Evolutionary conservation across 2,888 invertebrate species (phyloP).

Genomic region (Psylliodes chrysocephalus): DNA sequence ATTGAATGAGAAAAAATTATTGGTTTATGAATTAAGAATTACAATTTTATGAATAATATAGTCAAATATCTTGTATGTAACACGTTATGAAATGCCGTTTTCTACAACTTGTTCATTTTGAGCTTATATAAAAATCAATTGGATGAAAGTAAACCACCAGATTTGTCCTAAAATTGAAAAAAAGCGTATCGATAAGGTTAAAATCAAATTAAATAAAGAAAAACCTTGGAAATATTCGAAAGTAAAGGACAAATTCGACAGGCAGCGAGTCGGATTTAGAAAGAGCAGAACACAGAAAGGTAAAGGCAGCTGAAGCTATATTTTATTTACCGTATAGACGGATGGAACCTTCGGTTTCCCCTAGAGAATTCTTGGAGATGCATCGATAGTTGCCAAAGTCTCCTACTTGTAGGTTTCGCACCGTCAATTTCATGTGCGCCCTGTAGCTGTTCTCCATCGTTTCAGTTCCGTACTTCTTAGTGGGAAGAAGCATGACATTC

Average conservation of each 20-base stretch:
- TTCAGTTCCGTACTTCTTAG: constrained; percentile 87
- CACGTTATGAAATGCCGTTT: no score
- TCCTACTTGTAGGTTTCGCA: constrained; percentile 81
- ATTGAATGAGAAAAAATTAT: no score
- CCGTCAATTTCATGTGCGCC: constrained; percentile 89
- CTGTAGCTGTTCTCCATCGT: constrained; percentile 88
- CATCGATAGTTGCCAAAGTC: constrained; percentile 94
- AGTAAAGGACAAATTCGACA: constrained; percentile 20
- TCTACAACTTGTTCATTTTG: no score
- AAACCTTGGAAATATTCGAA: constrained; percentile 4
- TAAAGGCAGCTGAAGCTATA: constrained; percentile 45
- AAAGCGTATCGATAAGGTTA: no score
- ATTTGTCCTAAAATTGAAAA: no score
- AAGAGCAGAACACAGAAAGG: background rate
- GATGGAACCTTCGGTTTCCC: constrained; percentile 93
- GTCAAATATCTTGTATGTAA: no score
- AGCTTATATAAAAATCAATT: no score
- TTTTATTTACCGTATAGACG: constrained; percentile 83
- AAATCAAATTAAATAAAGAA: background rate
- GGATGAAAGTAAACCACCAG: no score
- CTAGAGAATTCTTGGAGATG: constrained; percentile 92
- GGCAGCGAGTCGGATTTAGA: background rate
- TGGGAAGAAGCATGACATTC: constrained; percentile 88
- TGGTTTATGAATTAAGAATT: no score
- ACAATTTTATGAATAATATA: no score